Evolutionary conservation across 2,797 vertebrate species (phyloP).

Genomic region (Distichodus sexfasciatus): DNA sequence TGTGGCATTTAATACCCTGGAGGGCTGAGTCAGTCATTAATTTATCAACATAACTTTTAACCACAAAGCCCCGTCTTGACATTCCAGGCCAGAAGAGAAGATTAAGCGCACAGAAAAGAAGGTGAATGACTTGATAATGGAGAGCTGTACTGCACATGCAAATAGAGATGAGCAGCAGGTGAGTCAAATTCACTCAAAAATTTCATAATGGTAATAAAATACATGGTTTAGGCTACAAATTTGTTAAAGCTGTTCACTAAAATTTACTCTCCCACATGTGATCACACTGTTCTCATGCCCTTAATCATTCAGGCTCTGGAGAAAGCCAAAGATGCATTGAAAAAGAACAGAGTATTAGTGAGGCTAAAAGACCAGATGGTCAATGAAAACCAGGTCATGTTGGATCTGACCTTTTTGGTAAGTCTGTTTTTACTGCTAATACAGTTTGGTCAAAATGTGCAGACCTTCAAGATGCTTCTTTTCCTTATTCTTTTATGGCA

Average conservation of each 20-base stretch:
- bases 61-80: no score
- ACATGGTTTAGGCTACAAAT: no score
- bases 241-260: background rate
- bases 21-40: no score
- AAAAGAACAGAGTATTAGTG: constrained; percentile 86
- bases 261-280: background rate
- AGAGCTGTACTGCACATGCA: constrained; percentile 91
- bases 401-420: constrained; percentile 93
- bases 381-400: constrained; percentile 80
- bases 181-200: constrained; percentile 35
- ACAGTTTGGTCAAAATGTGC: no score
- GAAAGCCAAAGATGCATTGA: constrained; percentile 93
- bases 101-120: constrained; percentile 91
- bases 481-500: constrained; percentile 36
- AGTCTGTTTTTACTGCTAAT: background rate
- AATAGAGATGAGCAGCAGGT: constrained; percentile 86
- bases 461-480: background rate
- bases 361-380: constrained; percentile 85
- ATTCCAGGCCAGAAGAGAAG: constrained; percentile 91
- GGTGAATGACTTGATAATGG: constrained; percentile 90
- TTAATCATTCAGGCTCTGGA: constrained; percentile 82
- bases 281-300: background rate
- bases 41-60: background rate
- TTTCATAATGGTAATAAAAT: background rate
- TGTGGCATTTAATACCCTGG: background rate